phyloP scores from a whole-genome alignment of 2,113 vertebrate genomes.

The Crotalus viridis region DNA sequence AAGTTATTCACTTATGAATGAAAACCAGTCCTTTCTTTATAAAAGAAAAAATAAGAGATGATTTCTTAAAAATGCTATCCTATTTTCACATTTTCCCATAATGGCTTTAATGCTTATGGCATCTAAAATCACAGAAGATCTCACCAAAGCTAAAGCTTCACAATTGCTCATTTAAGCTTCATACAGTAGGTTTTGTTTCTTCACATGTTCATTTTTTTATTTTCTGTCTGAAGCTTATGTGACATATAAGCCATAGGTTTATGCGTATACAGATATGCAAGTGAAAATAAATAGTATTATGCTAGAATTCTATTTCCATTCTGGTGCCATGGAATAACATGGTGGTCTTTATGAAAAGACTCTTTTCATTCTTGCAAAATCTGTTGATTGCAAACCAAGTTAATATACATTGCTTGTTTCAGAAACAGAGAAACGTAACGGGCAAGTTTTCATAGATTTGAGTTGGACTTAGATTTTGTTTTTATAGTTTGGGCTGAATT shows the following conservation, averaged over 20 bases:
- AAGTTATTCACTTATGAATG: slow-evolving; percentile 45
- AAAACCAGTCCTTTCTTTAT: not conserved
- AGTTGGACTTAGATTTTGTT: not conserved
- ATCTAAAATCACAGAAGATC: slow-evolving; percentile 39
- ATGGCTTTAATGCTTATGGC: not conserved
- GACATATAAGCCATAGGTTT: not conserved
- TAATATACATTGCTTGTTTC: not conserved
- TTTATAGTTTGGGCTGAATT: not conserved
- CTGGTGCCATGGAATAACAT: not conserved
- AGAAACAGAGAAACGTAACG: not conserved
- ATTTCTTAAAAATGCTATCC: slow-evolving; percentile 9
- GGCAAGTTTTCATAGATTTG: not conserved
- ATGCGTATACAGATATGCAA: not conserved
- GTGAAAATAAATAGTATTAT: not conserved
- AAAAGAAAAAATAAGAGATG: slow-evolving; percentile 8
- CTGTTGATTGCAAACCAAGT: not conserved
- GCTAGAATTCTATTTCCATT: not conserved
- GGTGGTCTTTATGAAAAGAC: not conserved
- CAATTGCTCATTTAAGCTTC: slow-evolving; percentile 29
- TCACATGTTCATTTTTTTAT: not conserved
- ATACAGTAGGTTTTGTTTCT: slow-evolving; percentile 6
- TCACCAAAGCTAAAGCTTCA: slow-evolving; percentile 40
- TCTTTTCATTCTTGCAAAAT: not conserved
- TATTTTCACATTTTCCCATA: slow-evolving; percentile 30
- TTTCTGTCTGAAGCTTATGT: slow-evolving; percentile 6